Base-by-base conservation (phyloP, 2,797 vertebrate species). In the Malurus splendens region DNA sequence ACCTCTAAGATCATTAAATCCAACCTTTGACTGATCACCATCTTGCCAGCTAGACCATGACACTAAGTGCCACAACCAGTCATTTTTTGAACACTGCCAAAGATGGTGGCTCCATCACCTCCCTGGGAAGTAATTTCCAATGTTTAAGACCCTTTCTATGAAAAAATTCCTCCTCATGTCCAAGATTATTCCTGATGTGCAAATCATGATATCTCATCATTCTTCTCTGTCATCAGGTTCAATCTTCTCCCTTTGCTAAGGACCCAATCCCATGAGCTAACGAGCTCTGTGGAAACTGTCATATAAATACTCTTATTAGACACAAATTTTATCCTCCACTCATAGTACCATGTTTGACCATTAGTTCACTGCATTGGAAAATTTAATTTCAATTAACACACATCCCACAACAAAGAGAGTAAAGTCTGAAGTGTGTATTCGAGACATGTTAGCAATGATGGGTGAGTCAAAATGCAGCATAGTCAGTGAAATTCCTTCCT, bases 401-500 rank as follows among this genome's bases (percentile, higher is more conserved):
- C 2, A 0, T 47, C 56, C 39, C 22, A 62, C 32, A 87, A 57
- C 4, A 74, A 90, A 52, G 30, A 92, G 22, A 28, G 61, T 42
- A 39, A 77, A 52, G 11, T 42, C 60, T 76, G 33, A 83, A 75
- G 15, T 36, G 36, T 51, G 13, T 62, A 33, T 50, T 66, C 59
- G 60, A 52, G 57, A 44, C 30, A 60, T 18, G 14, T 41, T 73
- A 62, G 16, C n/a, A 23, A 54, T 30, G 52, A 74, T 56, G 59
- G 4, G 23, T 62, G 22, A 86, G 48, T 22, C 56, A 92, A 92
- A 86, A 82, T 20, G 22, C 14, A 84, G 9, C n/a, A 64, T 18
- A 64, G 44, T 67, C 42, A 82, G 81, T 68, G 80, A 90, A 82
- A 89, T 60, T 75, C 22, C 22, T 65, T 54, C 72, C 60, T 83